Evolutionary conservation across 1,140 invertebrate genomes (phyloP).

Genomic region (Colletes latitarsis): DNA sequence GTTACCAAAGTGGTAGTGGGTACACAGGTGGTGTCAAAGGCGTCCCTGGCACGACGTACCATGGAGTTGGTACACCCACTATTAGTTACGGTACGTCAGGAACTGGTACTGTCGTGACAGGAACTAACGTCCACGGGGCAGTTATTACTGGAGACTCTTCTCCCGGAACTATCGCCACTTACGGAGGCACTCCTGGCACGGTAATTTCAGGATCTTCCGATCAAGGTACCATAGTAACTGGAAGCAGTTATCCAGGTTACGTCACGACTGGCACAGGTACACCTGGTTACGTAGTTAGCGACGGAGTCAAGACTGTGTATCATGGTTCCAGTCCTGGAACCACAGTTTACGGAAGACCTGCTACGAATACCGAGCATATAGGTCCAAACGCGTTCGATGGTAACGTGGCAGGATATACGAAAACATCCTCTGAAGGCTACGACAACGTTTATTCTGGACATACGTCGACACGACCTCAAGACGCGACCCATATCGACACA

Average conservation of each 20-base stretch:
- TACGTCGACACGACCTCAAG: conserved; percentile 1
- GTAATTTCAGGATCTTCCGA: conserved; percentile 29
- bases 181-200: conserved; percentile 48
- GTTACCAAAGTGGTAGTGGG: conserved; percentile 1
- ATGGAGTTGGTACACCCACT: neutral
- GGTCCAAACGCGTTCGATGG: conserved; percentile 75
- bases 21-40: neutral
- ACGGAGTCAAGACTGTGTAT: conserved; percentile 60
- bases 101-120: conserved; percentile 27
- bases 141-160: conserved; percentile 42
- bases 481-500: conserved; percentile 12
- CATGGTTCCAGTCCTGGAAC: conserved; percentile 37
- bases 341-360: conserved; percentile 51
- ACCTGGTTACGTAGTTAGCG: conserved; percentile 61
- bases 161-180: conserved; percentile 42
- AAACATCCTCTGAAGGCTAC: conserved; percentile 18
- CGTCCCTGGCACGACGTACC: neutral
- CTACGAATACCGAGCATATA: conserved; percentile 69
- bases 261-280: conserved; percentile 51
- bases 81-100: neutral
- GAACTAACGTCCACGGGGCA: conserved; percentile 28
- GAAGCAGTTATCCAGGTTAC: conserved; percentile 56
- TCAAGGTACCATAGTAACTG: conserved; percentile 46
- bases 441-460: neutral
- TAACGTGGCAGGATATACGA: conserved; percentile 61